Base-by-base conservation (phyloP, 2,888 invertebrate species). In the Agrotis puta region DNA sequence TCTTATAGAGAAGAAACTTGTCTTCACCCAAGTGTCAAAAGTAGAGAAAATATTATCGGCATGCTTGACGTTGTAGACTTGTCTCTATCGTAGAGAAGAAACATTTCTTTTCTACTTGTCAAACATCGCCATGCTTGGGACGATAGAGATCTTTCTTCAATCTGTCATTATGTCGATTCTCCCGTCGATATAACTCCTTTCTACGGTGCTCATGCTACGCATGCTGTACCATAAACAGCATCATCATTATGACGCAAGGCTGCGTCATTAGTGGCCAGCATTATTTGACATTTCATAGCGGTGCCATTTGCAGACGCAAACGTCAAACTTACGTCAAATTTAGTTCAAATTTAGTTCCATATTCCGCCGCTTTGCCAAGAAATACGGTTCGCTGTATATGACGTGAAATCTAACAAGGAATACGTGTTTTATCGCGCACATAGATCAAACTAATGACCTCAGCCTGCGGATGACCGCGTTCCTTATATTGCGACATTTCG, bases 381-480 rank as follows among this genome's bases (percentile, higher is more conserved):
- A 58, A 79, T 74, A 58, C 43, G 58, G 18, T 53, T 27, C 53
- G 50, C 48, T 74, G 74, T 74, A 33, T 79, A 74, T 81, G 77
- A 83, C 73, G 69, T 74, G 73, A 71, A 81, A 78, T 81, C 82
- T 81, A 86, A 84, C 80, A 81, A 81, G 84, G 76, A 84, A 85
- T 85, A 83, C 84, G 82, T 88, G 86, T 87, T 89, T 88, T 88
- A 89, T 91, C 87, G 84, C 75, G 62, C 64, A 87, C 75, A 88
- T 92, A 89, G 85, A 90, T 92, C 92, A 92, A 89, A 89, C 88
- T 92, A 93, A 93, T 90, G 90, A 91, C 89, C 88, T 53, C 85
- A 86, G 85, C 83, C 88, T 84, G 77, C 78, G 76, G 83, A 84
- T 86, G 88, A 84, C 85, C 89, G 85, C 84, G 82, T 84, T 88